Evolutionary conservation across 2,113 vertebrate genomes (phyloP).

Genomic region (Sceloporus undulatus): DNA sequence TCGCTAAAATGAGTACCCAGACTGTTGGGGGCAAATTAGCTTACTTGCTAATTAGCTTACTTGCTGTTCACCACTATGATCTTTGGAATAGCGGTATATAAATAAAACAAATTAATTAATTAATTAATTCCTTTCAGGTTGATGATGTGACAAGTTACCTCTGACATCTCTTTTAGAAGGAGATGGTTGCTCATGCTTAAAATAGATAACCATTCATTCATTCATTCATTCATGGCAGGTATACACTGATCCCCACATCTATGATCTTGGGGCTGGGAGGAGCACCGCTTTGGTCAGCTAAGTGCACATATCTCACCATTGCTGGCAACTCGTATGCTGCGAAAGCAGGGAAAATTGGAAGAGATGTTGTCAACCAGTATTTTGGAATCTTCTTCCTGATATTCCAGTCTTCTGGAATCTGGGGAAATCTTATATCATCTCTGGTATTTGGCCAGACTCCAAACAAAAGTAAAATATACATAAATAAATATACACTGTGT

Average conservation of each 20-base stretch:
- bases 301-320: conserved; percentile 92
- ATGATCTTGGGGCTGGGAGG: conserved; percentile 92
- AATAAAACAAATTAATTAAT: neutral
- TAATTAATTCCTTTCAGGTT: neutral
- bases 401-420: conserved; percentile 91
- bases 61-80: no score
- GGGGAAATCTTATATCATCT: conserved; percentile 97
- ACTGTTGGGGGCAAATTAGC: no score
- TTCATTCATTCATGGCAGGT: conserved; percentile 78
- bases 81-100: no score
- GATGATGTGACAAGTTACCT: neutral
- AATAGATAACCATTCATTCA: conserved; percentile 39
- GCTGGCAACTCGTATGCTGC: conserved; percentile 79
- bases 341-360: conserved; percentile 74
- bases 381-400: conserved; percentile 96
- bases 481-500: neutral
- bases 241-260: conserved; percentile 91
- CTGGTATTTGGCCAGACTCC: conserved; percentile 87
- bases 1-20: no score
- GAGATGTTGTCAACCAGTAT: conserved; percentile 89
- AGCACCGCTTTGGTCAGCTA: conserved; percentile 91
- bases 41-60: no score
- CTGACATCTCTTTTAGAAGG: neutral
- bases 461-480: conserved; percentile 74
- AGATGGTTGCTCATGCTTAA: neutral